Base-by-base conservation (phyloP, 2,113 vertebrate genomes). In the Coregonus clupeaformis region DNA sequence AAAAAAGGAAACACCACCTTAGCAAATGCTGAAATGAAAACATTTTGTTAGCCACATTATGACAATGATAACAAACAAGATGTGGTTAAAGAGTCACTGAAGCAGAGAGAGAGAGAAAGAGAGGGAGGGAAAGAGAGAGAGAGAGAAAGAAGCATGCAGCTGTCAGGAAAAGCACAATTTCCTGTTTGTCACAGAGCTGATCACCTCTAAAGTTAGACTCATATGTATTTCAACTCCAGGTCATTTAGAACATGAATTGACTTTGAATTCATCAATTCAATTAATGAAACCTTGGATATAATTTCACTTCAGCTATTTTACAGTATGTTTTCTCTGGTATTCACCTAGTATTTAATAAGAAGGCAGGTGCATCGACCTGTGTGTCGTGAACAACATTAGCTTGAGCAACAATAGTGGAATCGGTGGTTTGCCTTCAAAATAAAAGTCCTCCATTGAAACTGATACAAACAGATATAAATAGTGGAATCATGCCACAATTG, bases 151-250 rank as follows among this genome's bases (percentile, higher is more conserved):
- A 45, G 42, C 32, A 47, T 55, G 45, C 55, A 78, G 77, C 36
- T 69, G 77, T 27, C 30, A 14, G 25, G 55, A 45, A 12, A 63
- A 11, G 0, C 29, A 12, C 27, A 47, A 63, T 29, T 68, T 75
- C 69, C 73, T 80, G 63, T 71, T 75, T 71, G 36, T 68, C 30
- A 59, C 45, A 65, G 32, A 14, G 32, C 57, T 62, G 57, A 49
- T 20, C 69, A 18, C 14, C n/a, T 22, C n/a, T 57, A 29, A 68
- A 45, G 47, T 6, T 52, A 42, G 16, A 47, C 55, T 22, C 30
- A 74, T n/a, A 16, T 30, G 12, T 70, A 27, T 55, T 25, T 29
- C 25, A 22, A 13, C 20, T 72, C 20, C 13, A 22, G 18, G 20
- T 42, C 5, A 20, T n/a, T 6, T n/a, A 1, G 30, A 12, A 68